A percentile compares a stretch with the other conserved stretches of the same genome.
phyloP scores from a whole-genome alignment of 2,888 invertebrate species.

The Mythimna pallens region DNA sequence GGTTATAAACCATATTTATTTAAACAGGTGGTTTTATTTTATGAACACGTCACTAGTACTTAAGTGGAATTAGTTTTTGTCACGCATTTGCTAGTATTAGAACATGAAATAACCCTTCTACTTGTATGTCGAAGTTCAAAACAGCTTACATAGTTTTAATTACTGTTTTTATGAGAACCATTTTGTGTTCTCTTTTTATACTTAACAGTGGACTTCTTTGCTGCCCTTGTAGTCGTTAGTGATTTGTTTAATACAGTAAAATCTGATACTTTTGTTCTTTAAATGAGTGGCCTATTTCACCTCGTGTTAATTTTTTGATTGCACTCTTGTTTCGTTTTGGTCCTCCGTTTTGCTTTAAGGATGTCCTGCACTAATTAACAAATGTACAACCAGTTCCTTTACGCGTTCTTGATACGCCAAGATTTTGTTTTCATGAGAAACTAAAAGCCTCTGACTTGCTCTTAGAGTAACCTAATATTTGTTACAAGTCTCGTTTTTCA shows the following conservation, averaged over 20 bases:
- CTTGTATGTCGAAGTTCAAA: slow-evolving; percentile 35
- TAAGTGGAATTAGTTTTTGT: slow-evolving; percentile 39
- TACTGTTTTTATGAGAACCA: slow-evolving; percentile 8
- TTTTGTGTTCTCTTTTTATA: slow-evolving; percentile 39
- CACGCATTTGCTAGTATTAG: slow-evolving; percentile 37
- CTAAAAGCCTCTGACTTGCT: neutral
- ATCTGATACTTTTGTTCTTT: neutral
- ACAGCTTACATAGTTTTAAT: slow-evolving; percentile 10
- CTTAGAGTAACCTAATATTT: slow-evolving; percentile 2
- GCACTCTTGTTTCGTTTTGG: slow-evolving; percentile 13
- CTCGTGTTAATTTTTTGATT: neutral
- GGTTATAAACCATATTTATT: slow-evolving; percentile 39
- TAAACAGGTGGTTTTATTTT: slow-evolving; percentile 45
- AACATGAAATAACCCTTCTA: slow-evolving; percentile 23
- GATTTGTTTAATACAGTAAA: slow-evolving; percentile 9
- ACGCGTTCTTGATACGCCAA: slow-evolving; percentile 22
- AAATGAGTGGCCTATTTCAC: slow-evolving; percentile 1
- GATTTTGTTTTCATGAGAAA: slow-evolving; percentile 15
- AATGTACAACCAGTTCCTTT: slow-evolving; percentile 45
- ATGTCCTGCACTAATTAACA: slow-evolving; percentile 48
- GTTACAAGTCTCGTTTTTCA: neutral
- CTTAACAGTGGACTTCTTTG: slow-evolving; percentile 21
- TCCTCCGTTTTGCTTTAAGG: slow-evolving; percentile 31
- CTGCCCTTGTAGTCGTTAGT: slow-evolving; percentile 1
- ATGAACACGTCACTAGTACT: slow-evolving; percentile 19